Evolutionary conservation across 30 jellyfish, hydroid and myxozoan genomes (phyloP).

Genomic region (Chrysaora quinquecirrha): DNA sequence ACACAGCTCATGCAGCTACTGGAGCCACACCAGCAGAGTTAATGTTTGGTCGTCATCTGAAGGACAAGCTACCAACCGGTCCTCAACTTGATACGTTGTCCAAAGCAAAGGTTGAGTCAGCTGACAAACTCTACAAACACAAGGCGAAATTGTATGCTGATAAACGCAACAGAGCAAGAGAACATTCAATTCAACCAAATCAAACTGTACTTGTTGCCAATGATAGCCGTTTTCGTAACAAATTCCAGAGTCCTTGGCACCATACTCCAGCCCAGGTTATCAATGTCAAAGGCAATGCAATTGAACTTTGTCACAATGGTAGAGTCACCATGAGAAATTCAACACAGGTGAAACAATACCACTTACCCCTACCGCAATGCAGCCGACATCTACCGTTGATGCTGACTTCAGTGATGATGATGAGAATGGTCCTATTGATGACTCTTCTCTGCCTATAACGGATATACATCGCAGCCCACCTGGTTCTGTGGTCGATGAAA

Average conservation of each 20-base stretch:
- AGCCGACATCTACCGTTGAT: background rate
- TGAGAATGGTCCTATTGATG: background rate
- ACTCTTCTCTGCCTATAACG: background rate
- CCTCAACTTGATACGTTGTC: background rate
- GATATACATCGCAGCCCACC: conserved; percentile 4
- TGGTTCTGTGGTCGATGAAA: background rate
- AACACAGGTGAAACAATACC: too few species aligned
- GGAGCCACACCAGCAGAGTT: conserved; percentile 19
- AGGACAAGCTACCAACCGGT: background rate
- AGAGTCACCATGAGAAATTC: too few species aligned
- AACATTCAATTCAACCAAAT: background rate
- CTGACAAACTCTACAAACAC: background rate
- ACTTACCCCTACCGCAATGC: too few species aligned
- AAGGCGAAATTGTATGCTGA: conserved; percentile 16
- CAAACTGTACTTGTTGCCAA: background rate
- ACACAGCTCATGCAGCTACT: conserved; percentile 40
- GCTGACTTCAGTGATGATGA: background rate
- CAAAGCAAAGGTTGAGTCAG: background rate
- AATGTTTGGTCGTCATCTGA: background rate
- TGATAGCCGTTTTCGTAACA: too few species aligned
- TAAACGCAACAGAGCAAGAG: background rate
- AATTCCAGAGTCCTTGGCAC: too few species aligned
- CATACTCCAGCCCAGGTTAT: too few species aligned
- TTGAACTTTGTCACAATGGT: too few species aligned
- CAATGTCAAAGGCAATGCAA: too few species aligned